Evolutionary conservation across 2,888 invertebrate species (phyloP).

Genomic region (Xanthia icteritia): DNA sequence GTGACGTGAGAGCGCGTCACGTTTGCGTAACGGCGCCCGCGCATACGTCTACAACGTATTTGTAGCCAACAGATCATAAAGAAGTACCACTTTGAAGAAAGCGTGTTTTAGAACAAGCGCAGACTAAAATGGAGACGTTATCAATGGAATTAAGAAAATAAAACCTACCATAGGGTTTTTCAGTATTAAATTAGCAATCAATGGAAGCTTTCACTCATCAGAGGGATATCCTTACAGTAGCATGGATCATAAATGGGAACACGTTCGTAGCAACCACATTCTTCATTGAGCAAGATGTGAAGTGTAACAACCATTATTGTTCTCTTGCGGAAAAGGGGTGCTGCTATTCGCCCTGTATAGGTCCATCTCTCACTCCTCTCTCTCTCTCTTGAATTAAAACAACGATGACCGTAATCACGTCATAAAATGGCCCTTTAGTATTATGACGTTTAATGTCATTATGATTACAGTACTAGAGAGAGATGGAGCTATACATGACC

Average conservation of each 20-base stretch:
- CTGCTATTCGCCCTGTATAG: not conserved
- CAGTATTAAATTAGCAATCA: not conserved
- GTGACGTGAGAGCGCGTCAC: conserved; percentile 85
- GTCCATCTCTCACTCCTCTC: no score
- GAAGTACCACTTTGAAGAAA: conserved; percentile 33
- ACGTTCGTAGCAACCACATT: not conserved
- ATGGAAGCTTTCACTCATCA: not conserved
- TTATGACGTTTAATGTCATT: not conserved
- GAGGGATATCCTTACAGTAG: not conserved
- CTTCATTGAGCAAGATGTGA: not conserved
- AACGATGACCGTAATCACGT: not conserved
- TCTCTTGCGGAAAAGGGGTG: not conserved
- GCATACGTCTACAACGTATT: conserved; percentile 62
- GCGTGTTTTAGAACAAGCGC: no score
- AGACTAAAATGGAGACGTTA: not conserved
- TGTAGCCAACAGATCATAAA: conserved; percentile 37
- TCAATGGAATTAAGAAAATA: not conserved
- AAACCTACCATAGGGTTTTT: no score
- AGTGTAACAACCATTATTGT: not conserved
- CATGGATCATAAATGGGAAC: not conserved
- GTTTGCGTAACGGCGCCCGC: conserved; percentile 80
- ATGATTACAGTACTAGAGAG: not conserved
- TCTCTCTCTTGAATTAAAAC: not conserved
- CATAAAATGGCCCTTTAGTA: not conserved
- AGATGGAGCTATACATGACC: not conserved